Conservation (phyloP, 2,888 invertebrate genomes). For the Argyresthia albistria region DNA sequence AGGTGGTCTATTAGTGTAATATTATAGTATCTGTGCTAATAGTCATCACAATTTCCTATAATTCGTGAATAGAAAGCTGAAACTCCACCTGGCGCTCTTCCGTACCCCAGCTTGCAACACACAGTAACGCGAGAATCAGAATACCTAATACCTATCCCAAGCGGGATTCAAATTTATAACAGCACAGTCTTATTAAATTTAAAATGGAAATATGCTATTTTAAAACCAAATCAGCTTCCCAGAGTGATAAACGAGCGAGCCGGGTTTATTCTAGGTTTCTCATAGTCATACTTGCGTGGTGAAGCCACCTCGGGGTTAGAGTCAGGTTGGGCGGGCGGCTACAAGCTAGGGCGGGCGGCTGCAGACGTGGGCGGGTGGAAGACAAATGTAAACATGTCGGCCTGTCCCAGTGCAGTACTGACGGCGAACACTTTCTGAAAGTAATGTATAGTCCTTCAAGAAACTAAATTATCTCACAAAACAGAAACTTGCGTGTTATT, state of each 20-base stretch:
- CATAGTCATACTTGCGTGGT: not conserved
- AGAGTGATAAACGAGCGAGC: conserved; percentile 45
- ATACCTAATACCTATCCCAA: conserved; percentile 19
- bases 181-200: conserved; percentile 4
- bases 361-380: not conserved
- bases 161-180: not conserved
- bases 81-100: not conserved
- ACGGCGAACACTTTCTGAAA: not conserved
- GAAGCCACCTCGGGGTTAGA: not conserved
- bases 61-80: not conserved
- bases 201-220: conserved; percentile 6
- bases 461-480: not conserved
- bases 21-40: no score
- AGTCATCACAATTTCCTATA: not conserved
- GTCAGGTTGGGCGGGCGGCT: not conserved
- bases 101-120: not conserved
- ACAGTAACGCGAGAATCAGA: not conserved
- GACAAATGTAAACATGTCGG: not conserved
- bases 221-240: conserved; percentile 4
- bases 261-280: conserved; percentile 28
- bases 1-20: no score
- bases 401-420: not conserved
- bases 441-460: not conserved
- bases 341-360: not conserved
- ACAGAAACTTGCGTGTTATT: not conserved